Conservation (phyloP, 92 coral and sea anemone genomes). For the Heliopora coerulea region DNA sequence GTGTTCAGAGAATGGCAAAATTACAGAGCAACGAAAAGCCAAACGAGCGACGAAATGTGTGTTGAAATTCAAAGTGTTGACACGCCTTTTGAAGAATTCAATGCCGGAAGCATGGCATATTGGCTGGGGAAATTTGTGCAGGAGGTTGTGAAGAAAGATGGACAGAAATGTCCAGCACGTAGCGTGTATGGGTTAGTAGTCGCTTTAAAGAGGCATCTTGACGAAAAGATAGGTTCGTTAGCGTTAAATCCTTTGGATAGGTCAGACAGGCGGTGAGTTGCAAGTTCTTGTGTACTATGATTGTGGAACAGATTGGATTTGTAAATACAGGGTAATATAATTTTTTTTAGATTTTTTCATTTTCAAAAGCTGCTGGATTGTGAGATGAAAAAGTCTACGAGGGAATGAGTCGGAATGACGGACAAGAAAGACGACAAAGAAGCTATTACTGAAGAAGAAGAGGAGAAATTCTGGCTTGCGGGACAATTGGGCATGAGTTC, state of each 20-base stretch:
- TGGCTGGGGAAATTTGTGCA: slow-evolving; percentile 52
- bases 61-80: slow-evolving; percentile 26
- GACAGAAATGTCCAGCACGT: slow-evolving; percentile 58
- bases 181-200: slow-evolving; percentile 43
- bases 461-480: slow-evolving; percentile 32
- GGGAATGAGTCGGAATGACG: slow-evolving; percentile 23
- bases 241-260: slow-evolving; percentile 44
- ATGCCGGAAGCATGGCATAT: slow-evolving; percentile 40
- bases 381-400: slow-evolving; percentile 51
- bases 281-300: background rate
- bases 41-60: too few species aligned
- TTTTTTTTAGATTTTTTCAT: slow-evolving; percentile 10
- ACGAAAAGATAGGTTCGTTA: background rate
- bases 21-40: slow-evolving; percentile 32
- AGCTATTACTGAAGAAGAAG: slow-evolving; percentile 32
- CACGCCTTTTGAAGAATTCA: slow-evolving; percentile 36
- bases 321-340: background rate
- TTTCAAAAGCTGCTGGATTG: slow-evolving; percentile 46
- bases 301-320: background rate
- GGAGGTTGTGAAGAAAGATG: slow-evolving; percentile 58
- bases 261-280: slow-evolving; percentile 40
- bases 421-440: slow-evolving; percentile 7
- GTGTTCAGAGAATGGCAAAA: slow-evolving; percentile 55
- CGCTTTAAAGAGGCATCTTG: slow-evolving; percentile 28
- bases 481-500: slow-evolving; percentile 46